Evolutionary conservation across 2,888 invertebrate genomes (phyloP), one percentile per base, ranked within the genome.

Genomic region (Drosophila monieri): DNA sequence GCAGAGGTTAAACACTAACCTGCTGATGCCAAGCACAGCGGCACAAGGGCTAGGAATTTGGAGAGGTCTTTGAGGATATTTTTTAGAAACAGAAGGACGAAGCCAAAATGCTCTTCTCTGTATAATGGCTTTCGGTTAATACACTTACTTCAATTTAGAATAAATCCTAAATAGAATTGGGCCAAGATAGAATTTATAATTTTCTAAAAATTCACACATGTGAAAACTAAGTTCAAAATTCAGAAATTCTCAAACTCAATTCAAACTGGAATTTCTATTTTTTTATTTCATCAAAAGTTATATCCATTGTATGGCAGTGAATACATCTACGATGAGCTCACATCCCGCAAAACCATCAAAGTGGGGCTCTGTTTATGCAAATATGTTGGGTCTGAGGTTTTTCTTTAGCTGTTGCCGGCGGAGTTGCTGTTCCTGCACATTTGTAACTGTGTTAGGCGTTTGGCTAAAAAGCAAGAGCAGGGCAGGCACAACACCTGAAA

Each of bases 1-100:
- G 84, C 86, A 73, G 87, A 78, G 81, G 81, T 83, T 80, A 78
- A 85, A 85, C 81, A 85, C 70, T 71, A 78, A 84, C 68, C 76
- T 72, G 74, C 69, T 76, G 85, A 60, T 61, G 70, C 56, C 68
- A 76, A 76, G 61, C 65, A 73, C 71, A 58, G 53, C 51, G 67
- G 43, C 47, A 62, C 61, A 68, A 68, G 54, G 62, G 73, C 69
- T 76, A 60, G 66, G 60, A 66, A 66, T 65, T 68, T 56, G 9
- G 41, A 48, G 49, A 39, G 52, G 32, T 27, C 27, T 41, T 32
- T 30, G 21, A 27, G n/a, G 8, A 8, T 35, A 6, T 12, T 25
- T 25, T 30, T 23, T 18, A 8, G 8, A 4, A 18, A 6, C 2
- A 9, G 6, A 4, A 35, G 8, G 8, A 1, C 44, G 56, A 64